Conservation (phyloP, 53 echinoderm and acorn worm genomes). For the Echinometra lucunter region DNA sequence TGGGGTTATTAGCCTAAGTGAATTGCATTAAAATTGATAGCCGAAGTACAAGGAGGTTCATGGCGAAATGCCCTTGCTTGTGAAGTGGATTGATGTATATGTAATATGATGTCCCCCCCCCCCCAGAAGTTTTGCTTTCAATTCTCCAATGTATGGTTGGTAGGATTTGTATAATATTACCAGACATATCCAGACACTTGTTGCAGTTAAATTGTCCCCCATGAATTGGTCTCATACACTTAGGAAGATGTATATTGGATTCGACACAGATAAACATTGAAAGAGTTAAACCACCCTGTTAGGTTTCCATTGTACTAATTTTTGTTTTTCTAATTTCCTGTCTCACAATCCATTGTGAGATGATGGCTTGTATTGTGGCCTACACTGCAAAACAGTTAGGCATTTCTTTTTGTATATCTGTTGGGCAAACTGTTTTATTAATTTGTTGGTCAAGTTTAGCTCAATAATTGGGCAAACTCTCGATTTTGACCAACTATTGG, state of each 20-base stretch:
- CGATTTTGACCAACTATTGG: too few species aligned
- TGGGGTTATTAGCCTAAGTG: constrained; percentile 67
- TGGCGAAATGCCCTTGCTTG: constrained; percentile 1
- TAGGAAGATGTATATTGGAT: background rate
- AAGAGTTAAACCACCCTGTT: background rate
- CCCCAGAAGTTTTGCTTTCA: background rate
- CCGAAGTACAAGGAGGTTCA: constrained; percentile 63
- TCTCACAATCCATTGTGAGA: background rate
- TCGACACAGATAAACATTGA: background rate
- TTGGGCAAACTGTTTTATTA: too few species aligned
- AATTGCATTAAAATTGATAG: constrained; percentile 69
- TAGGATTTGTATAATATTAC: background rate
- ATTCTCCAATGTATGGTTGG: background rate
- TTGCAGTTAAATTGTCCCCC: background rate
- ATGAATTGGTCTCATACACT: too few species aligned
- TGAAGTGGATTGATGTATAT: constrained; percentile 23
- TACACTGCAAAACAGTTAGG: too few species aligned
- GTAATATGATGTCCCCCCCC: background rate
- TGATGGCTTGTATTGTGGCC: background rate
- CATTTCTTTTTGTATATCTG: too few species aligned
- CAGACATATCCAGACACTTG: background rate
- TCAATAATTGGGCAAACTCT: too few species aligned
- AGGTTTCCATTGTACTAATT: too few species aligned
- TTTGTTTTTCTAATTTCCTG: background rate
- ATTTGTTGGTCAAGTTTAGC: too few species aligned